These are phyloP conservation scores for Eulemur mongoz DNA, from an alignment of 2,797 vertebrate species.

Conservation along the genomic window DNA sequence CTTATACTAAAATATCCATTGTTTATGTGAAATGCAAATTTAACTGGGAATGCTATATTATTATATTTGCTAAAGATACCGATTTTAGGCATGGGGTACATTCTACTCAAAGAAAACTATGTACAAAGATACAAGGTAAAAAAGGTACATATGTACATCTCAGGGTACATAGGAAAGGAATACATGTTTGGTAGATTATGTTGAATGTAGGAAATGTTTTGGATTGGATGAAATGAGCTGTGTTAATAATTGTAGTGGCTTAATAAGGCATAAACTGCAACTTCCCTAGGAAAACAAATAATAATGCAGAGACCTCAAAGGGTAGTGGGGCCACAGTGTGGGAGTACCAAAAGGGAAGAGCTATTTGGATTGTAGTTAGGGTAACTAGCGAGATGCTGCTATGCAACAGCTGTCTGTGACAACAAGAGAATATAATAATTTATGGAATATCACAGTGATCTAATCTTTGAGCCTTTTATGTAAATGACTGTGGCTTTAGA, in stretches of 20 bases:
- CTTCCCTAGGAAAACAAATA: not conserved
- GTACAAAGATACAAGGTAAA: not conserved
- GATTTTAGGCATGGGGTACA: not conserved
- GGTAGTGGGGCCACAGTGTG: not conserved
- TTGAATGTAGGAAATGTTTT: not conserved
- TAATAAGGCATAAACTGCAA: not conserved
- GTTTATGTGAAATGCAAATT: not conserved
- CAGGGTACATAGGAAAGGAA: not conserved
- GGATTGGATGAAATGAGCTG: not conserved
- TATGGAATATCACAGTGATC: not conserved
- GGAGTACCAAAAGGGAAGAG: not conserved
- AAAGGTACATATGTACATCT: not conserved
- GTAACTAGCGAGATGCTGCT: not conserved
- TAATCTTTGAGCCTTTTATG: not conserved
- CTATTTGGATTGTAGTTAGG: not conserved
- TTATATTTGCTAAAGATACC: not conserved
- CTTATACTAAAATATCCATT: not conserved
- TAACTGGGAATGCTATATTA: not conserved
- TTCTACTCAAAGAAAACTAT: not conserved
- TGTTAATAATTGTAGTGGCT: not conserved
- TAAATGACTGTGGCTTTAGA: not conserved
- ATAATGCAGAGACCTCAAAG: not conserved
- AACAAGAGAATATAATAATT: not conserved
- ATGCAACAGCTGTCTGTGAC: not conserved
- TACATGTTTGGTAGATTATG: not conserved